Base-by-base conservation (phyloP, 1,140 invertebrate species). In the Rhysida immarginata region DNA sequence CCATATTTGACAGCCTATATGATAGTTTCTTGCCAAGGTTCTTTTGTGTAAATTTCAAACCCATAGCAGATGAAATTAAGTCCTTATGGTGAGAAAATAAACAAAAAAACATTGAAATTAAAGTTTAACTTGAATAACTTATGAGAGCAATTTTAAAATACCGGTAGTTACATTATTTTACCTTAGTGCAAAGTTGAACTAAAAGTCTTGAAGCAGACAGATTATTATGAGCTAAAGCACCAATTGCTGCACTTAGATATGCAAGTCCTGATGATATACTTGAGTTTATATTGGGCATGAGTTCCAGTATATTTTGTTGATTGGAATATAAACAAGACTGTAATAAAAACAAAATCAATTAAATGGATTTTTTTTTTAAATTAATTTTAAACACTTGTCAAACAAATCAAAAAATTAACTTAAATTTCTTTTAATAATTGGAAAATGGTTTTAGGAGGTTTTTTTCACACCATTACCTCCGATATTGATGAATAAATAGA, bases 131-230 rank as follows among this genome's bases (percentile, higher is more conserved):
- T n/a, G n/a, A n/a, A n/a, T n/a, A n/a, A n/a, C 20, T n/a, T n/a
- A n/a, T n/a, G n/a, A n/a, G n/a, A n/a, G n/a, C n/a, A n/a, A n/a
- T n/a, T n/a, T n/a, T n/a, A n/a, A n/a, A 35, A 5, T 35, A 59
- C 18, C 21, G 53, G 26, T 2, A 49, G 16, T 20, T 26, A 29
- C n/a, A 43, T 44, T 2, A 52, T 21, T 57, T 61, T 66, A 77
- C 76, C 71, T 79, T 74, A 21, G 78, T 78, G 64, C 79, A 82
- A 57, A 82, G 71, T 57, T 76, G 71, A 1, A 81, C 67, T 14
- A 81, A 71, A 44, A 79, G 66, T 61, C 75, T 75, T 2, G 78
- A 74, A 13, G 78, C 72, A 24, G 69, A 65, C 0, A 67, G 63
- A 61, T 80, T 77, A 53, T 74, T 74, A 58, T 76, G 71, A 1